Evolutionary conservation across 64 coral and sea anemone genomes (phyloP).

Genomic region (Hydrozoanthus tunicans): DNA sequence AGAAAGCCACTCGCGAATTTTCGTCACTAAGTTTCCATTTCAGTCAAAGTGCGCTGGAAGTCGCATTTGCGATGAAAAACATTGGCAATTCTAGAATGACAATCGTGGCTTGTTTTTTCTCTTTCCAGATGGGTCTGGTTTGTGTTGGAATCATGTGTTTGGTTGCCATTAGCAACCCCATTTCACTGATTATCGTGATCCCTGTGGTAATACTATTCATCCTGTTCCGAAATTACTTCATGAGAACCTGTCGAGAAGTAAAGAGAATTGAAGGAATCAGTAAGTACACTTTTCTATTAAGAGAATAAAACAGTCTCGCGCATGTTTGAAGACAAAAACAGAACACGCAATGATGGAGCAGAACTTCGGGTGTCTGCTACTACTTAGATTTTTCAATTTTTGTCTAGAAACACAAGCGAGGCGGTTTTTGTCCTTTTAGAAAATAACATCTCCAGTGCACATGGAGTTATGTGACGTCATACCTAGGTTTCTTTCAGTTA

Average conservation of each 20-base stretch:
- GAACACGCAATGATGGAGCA: no score
- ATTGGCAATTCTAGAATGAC: not conserved
- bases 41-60: no score
- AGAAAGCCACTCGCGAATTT: no score
- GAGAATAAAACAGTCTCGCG: no score
- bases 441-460: no score
- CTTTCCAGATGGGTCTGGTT: constrained; percentile 58
- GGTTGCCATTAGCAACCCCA: constrained; percentile 67
- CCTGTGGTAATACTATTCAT: constrained; percentile 61
- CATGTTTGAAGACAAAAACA: no score
- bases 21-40: no score
- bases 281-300: constrained; percentile 11
- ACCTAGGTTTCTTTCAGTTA: no score
- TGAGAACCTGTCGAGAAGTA: constrained; percentile 78
- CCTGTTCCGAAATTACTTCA: constrained; percentile 72
- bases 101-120: not conserved
- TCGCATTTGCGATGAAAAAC: no score
- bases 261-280: constrained; percentile 91
- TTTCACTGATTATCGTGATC: constrained; percentile 60
- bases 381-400: not conserved
- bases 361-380: not conserved
- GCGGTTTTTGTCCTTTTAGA: not conserved
- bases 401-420: no score
- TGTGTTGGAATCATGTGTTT: constrained; percentile 75
- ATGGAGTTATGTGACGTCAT: no score